Base-by-base conservation (phyloP, 2,888 invertebrate genomes). In the Neoitamus cyanurus region DNA sequence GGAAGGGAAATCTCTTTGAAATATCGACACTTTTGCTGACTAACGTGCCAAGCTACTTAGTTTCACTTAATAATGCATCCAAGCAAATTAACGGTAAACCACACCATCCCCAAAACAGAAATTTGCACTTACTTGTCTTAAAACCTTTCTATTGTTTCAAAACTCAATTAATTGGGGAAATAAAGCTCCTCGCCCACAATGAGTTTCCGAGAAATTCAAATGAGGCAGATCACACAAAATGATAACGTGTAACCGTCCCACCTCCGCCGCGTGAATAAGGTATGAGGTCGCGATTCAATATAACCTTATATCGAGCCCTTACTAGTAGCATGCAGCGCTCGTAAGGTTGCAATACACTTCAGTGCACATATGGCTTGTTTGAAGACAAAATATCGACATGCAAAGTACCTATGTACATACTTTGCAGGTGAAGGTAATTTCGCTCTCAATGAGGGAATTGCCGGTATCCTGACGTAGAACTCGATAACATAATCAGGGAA, bases 371-470 rank as follows among this genome's bases (percentile, higher is more conserved):
- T 9, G 1, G 7, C 20, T 15, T 42, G n/a, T 42, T 31, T 7
- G 28, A 42, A 75, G 42, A 75, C 42, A 13, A 75, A 13, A 75
- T 75, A 75, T 25, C 28, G 13, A 42, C 25, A 42, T 20, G 75
- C 75, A 75, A 75, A 75, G 75, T 28, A 42, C 37, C 36, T 42
- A n/a, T n/a, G n/a, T n/a, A n/a, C n/a, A n/a, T n/a, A n/a, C n/a
- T n/a, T n/a, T n/a, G 11, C 1, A 42, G 28, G 4, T 37, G 4
- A 25, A 20, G 42, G 25, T 42, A 75, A 36, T 13, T 37, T n/a
- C 46, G 13, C n/a, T 25, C 20, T 37, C 20, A 9, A 75, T 42
- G 20, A 28, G 46, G 75, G 25, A 75, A 30, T 42, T 37, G 42
- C 20, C n/a, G 28, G 42, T n/a, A 42, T 42, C n/a, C 75, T 25